phyloP scores from a whole-genome alignment of 64 coral and sea anemone genomes.

The Astreopora myriophthalma region DNA sequence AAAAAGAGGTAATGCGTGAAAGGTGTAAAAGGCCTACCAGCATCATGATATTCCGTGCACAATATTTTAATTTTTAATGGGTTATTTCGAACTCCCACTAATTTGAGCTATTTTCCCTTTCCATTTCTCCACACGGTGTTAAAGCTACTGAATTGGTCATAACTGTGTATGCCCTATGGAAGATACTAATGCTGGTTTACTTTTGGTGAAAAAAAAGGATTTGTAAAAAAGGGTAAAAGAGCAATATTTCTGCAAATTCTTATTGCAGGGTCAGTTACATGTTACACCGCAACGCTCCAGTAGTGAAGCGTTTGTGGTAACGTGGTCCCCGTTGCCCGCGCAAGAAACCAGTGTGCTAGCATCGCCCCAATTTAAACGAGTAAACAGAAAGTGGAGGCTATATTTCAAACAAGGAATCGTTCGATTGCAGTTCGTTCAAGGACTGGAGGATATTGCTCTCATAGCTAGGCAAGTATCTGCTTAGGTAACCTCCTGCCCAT shows the following conservation, averaged over 20 bases:
- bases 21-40: too few relatives aligned
- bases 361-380: background rate
- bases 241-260: background rate
- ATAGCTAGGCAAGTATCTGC: background rate
- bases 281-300: background rate
- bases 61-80: too few relatives aligned
- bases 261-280: background rate
- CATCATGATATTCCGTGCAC: too few relatives aligned
- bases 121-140: too few relatives aligned
- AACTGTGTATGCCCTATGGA: too few relatives aligned
- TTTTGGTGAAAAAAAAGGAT: background rate
- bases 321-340: background rate
- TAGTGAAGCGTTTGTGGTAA: background rate
- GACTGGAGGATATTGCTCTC: background rate
- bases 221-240: background rate
- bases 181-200: background rate
- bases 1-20: too few relatives aligned
- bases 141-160: too few relatives aligned
- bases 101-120: background rate
- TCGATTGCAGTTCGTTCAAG: background rate
- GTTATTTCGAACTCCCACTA: too few relatives aligned
- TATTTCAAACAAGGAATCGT: background rate
- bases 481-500: background rate
- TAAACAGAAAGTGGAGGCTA: background rate
- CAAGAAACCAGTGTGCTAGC: background rate